Base-by-base conservation (phyloP, 2,797 vertebrate genomes). In the Neopelma chrysocephalum region DNA sequence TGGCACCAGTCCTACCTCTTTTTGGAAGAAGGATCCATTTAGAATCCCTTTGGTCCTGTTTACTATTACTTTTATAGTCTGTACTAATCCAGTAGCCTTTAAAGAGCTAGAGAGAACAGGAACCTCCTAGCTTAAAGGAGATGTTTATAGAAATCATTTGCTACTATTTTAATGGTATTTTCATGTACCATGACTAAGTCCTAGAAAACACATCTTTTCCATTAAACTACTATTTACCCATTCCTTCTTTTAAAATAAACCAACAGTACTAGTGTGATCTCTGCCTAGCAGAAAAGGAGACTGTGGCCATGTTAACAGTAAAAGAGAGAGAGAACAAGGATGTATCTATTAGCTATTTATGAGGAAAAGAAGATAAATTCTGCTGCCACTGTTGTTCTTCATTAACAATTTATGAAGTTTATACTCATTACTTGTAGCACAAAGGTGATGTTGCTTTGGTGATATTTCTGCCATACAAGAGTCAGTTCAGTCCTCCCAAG, bases 331-430 rank as follows among this genome's bases (percentile, higher is more conserved):
- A 69, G 47, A 95, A 92, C 54, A 90, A 91, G 65, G 20, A 90
- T 95, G 82, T 92, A 76, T 76, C 69, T 91, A 66, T 96, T 87
- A 93, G 69, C 58, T 88, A 95, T 96, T 97, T 93, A 96, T 96
- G 82, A 94, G 57, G n/a, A 76, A 94, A 95, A 86, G 69, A 83
- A 65, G 85, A 83, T 51, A 94, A 90, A 92, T 90, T 94, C 70
- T 93, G 79, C 47, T 56, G 34, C 58, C 58, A 70, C 48, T 11
- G 84, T 89, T 89, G 72, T 86, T 93, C 66, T 79, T 93, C 82
- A 81, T 96, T 91, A 93, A 94, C 36, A 92, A 93, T 94, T 88
- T 43, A 97, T 86, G 40, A n/a, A 48, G 65, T 93, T 95, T 92
- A 90, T 58, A 75, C 14, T 91, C 89, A 76, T 90, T 92, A 92